Conservation (phyloP, 2,113 vertebrate genomes). For the Epinephelus cyanopodus region DNA sequence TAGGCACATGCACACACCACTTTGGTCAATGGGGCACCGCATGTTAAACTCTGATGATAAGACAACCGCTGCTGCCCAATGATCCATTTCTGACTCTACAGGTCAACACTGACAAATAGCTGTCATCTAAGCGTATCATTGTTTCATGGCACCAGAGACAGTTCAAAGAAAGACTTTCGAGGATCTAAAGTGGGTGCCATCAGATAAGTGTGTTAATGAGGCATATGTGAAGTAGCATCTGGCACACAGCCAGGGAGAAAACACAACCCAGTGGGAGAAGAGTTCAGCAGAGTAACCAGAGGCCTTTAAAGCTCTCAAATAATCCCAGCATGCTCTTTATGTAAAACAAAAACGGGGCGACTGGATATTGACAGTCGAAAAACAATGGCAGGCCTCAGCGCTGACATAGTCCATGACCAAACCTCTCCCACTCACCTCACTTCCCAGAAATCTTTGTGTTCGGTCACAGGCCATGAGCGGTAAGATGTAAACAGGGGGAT, state of each 20-base stretch:
- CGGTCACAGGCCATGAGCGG: slow-evolving; percentile 52
- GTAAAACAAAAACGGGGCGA: background rate
- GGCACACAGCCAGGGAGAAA: slow-evolving; percentile 22
- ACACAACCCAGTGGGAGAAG: background rate
- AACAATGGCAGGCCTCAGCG: slow-evolving; percentile 10
- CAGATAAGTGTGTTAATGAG: slow-evolving; percentile 47
- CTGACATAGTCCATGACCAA: slow-evolving; percentile 9
- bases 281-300: slow-evolving; percentile 18
- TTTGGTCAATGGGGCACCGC: slow-evolving; percentile 7
- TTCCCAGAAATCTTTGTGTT: slow-evolving; percentile 71
- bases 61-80: background rate
- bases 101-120: slow-evolving; percentile 21
- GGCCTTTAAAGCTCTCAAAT: slow-evolving; percentile 5
- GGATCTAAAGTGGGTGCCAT: slow-evolving; percentile 32
- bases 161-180: slow-evolving; percentile 45
- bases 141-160: slow-evolving; percentile 22
- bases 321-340: background rate
- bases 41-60: background rate
- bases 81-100: slow-evolving; percentile 2
- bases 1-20: background rate
- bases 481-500: slow-evolving; percentile 65
- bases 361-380: background rate
- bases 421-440: slow-evolving; percentile 48
- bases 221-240: slow-evolving; percentile 36
- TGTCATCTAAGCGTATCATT: slow-evolving; percentile 16